These are phyloP conservation scores for Epinephelus awoara DNA, from an alignment of 2,797 vertebrate genomes.

Conservation along the genomic window DNA sequence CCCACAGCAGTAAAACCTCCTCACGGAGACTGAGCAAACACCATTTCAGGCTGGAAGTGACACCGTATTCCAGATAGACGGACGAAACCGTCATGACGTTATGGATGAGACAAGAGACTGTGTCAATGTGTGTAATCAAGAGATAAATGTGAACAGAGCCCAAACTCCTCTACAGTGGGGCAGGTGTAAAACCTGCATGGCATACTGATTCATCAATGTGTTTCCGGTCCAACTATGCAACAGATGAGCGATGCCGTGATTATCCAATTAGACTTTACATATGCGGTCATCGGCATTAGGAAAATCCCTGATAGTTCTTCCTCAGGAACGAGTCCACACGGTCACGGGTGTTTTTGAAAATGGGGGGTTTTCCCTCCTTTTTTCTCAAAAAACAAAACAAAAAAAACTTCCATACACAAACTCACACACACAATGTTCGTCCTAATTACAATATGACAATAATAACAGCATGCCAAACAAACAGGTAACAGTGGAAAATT, in stretches of 20 bases:
- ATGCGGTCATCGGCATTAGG: not conserved
- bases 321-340: not conserved
- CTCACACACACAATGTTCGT: too few species aligned
- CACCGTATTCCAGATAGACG: not conserved
- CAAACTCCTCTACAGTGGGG: not conserved
- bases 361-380: too few species aligned
- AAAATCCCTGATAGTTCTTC: not conserved
- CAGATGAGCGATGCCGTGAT: not conserved
- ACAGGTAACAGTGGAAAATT: too few species aligned
- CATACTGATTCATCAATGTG: not conserved
- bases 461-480: too few species aligned
- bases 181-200: not conserved
- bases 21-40: conserved; percentile 7
- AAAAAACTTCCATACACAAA: too few species aligned
- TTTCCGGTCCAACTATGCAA: not conserved
- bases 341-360: too few species aligned
- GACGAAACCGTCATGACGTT: not conserved
- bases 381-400: too few species aligned
- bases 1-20: conserved; percentile 14
- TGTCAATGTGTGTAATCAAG: not conserved
- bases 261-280: not conserved
- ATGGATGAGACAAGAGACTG: not conserved
- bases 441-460: too few species aligned
- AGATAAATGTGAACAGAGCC: not conserved
- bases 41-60: not conserved